phyloP scores from a whole-genome alignment of 2,797 vertebrate species.

The Potorous gilbertii region DNA sequence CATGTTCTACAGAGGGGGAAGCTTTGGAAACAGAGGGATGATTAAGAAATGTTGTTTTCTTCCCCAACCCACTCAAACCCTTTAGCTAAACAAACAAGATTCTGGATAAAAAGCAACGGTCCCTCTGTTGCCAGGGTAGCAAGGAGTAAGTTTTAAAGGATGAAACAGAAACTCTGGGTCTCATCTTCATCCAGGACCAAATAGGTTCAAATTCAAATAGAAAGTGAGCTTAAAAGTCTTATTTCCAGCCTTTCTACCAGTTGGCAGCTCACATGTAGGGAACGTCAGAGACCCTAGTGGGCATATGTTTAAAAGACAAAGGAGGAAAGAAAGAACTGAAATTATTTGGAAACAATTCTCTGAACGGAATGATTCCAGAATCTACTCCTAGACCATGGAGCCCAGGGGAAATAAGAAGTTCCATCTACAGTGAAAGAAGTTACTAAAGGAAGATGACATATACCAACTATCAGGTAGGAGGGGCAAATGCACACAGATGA shows the following conservation, averaged over 20 bases:
- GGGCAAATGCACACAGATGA: background rate
- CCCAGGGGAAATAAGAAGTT: background rate
- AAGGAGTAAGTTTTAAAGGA: constrained; percentile 37
- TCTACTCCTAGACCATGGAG: background rate
- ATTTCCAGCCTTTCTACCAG: background rate
- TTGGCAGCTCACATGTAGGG: background rate
- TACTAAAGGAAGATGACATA: background rate
- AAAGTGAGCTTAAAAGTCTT: background rate
- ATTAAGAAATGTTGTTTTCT: constrained; percentile 33
- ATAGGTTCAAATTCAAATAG: background rate
- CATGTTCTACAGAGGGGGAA: constrained; percentile 17
- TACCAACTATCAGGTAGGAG: background rate
- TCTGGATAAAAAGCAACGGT: constrained; percentile 24
- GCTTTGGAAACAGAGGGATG: constrained; percentile 8
- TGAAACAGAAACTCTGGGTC: background rate
- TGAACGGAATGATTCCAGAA: constrained; percentile 18
- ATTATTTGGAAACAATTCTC: constrained; percentile 18
- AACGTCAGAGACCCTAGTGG: background rate
- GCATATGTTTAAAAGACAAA: constrained; percentile 42
- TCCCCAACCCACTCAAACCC: constrained; percentile 37
- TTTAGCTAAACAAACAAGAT: constrained; percentile 54
- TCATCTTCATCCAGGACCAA: background rate
- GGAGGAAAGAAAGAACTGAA: background rate
- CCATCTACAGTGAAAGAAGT: background rate
- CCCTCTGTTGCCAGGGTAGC: background rate